phyloP scores from a whole-genome alignment of 2,113 vertebrate genomes.

The Antennarius striatus region DNA sequence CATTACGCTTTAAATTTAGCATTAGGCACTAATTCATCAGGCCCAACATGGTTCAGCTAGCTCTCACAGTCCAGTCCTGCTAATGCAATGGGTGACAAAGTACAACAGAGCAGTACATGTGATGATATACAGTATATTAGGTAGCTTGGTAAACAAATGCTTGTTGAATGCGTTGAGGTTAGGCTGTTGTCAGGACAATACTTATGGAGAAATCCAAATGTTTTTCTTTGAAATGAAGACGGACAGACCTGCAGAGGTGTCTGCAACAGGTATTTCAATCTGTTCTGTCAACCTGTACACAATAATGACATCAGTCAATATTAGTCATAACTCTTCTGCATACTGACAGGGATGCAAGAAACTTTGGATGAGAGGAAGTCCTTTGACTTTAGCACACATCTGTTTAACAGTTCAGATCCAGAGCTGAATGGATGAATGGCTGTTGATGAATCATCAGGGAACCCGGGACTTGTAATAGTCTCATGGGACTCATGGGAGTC shows the following conservation, averaged over 20 bases:
- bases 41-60: conserved; percentile 14
- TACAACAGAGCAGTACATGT: conserved; percentile 18
- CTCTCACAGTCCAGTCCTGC: conserved; percentile 1
- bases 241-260: conserved; percentile 12
- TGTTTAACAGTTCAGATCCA: conserved; percentile 48
- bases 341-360: conserved; percentile 47
- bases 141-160: background rate
- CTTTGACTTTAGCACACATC: conserved; percentile 48
- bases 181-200: background rate
- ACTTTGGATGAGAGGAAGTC: conserved; percentile 58
- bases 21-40: background rate
- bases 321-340: conserved; percentile 36
- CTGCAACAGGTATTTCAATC: conserved; percentile 52
- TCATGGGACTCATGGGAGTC: conserved; percentile 13
- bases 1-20: too few relatives aligned
- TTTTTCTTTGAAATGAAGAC: conserved; percentile 39
- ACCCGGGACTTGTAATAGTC: conserved; percentile 3
- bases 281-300: conserved; percentile 34
- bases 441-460: conserved; percentile 30
- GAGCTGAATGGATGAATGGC: conserved; percentile 24
- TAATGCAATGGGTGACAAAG: conserved; percentile 14
- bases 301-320: conserved; percentile 54
- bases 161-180: conserved; percentile 11
- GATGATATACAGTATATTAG: conserved; percentile 8
- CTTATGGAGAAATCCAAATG: conserved; percentile 15